These are phyloP conservation scores for Neolamprologus sp. DNA, from an alignment of 2,113 vertebrate species.

Conservation along the genomic window DNA sequence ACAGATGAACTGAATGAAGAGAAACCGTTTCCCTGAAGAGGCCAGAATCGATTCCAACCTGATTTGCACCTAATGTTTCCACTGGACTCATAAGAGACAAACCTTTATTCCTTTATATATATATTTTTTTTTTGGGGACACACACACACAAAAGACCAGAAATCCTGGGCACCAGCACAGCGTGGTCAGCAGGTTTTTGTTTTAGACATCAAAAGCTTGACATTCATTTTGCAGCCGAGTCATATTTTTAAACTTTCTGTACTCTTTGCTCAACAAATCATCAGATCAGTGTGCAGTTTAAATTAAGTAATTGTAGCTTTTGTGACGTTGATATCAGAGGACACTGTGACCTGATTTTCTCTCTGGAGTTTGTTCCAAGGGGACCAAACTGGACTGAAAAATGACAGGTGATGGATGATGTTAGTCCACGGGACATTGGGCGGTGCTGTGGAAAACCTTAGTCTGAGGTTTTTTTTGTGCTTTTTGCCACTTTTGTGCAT, in stretches of 20 bases:
- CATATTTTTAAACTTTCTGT: neutral
- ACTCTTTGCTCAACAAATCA: neutral
- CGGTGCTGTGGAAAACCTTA: neutral
- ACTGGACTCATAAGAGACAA: neutral
- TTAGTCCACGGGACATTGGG: neutral
- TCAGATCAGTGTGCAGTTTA: neutral
- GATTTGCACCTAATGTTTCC: neutral
- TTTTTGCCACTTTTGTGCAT: neutral
- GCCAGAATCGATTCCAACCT: neutral
- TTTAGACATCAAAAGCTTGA: neutral
- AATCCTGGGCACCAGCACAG: neutral
- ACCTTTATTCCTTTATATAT: neutral
- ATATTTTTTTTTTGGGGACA: fast-evolving
- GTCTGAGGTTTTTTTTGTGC: neutral
- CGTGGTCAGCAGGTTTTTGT: neutral
- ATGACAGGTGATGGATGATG: neutral
- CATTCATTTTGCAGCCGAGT: neutral
- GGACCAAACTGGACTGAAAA: neutral
- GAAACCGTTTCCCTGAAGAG: neutral
- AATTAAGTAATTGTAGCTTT: neutral
- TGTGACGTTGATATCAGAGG: neutral
- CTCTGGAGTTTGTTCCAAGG: neutral
- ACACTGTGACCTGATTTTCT: neutral
- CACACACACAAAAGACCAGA: neutral
- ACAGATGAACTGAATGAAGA: neutral